These are phyloP conservation scores for Drosophila pseudoananassae DNA, from an alignment of 1,140 invertebrate genomes.

Conservation along the genomic window DNA sequence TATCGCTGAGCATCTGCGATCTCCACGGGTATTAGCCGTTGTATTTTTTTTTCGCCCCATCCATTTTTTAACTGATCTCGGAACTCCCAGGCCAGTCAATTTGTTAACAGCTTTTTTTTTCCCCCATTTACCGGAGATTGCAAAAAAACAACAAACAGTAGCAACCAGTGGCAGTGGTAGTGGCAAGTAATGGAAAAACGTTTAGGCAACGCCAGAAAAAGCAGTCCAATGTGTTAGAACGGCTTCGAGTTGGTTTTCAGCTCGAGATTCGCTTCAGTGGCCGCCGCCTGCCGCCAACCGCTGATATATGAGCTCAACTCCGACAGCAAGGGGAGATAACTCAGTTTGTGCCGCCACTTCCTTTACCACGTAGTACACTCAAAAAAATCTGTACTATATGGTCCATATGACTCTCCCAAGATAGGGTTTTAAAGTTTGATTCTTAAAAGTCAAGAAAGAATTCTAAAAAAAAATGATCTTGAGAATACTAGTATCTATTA, in stretches of 20 bases:
- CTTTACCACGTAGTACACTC: slow-evolving; percentile 5
- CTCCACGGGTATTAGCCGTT: slow-evolving; percentile 1
- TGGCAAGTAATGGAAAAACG: slow-evolving; percentile 54
- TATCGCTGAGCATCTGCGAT: slow-evolving; percentile 56
- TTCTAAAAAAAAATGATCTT: too few species aligned
- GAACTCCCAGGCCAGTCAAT: slow-evolving; percentile 54
- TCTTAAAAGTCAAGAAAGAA: too few species aligned
- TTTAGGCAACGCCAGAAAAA: slow-evolving; percentile 53
- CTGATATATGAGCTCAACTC: slow-evolving; percentile 71
- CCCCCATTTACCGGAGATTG: slow-evolving; percentile 73
- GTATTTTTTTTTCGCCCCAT: slow-evolving; percentile 31
- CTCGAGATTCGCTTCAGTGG: slow-evolving; percentile 65
- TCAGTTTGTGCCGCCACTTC: slow-evolving; percentile 64
- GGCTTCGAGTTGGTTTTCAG: slow-evolving; percentile 37
- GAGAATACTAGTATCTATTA: too few species aligned
- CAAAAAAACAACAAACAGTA: slow-evolving; percentile 62
- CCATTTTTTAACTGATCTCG: background rate
- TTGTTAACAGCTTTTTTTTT: slow-evolving; percentile 78
- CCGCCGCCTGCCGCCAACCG: slow-evolving; percentile 46
- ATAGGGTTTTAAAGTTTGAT: too few species aligned
- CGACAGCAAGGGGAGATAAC: slow-evolving; percentile 50
- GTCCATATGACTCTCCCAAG: too few species aligned
- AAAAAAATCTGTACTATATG: background rate
- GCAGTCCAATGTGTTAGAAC: slow-evolving; percentile 65
- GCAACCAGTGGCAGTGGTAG: slow-evolving; percentile 2